Base-by-base conservation (phyloP, 2,797 vertebrate species). In the Phataginus tricuspis region DNA sequence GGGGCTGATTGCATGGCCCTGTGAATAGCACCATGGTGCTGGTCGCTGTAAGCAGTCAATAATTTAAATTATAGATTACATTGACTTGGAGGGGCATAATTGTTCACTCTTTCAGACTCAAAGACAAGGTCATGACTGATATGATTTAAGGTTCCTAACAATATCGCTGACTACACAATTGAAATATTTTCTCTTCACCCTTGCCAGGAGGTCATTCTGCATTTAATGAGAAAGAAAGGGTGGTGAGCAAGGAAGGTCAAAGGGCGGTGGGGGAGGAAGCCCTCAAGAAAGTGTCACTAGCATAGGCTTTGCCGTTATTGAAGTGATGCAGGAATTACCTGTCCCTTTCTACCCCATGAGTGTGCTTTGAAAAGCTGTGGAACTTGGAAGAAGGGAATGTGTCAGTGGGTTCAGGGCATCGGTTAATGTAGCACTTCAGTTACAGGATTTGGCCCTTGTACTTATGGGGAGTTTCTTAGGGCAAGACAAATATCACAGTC, bases 61-160 rank as follows among this genome's bases (percentile, higher is more conserved):
- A 51, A 92, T 75, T 95, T 74, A 72, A 90, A 95, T 84, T 77
- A 80, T 9, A 78, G 72, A 53, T 39, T 31, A 61, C 39, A 49
- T 57, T 53, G 82, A 61, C 78, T 75, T 74, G 61, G 49, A 71
- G 69, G 83, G 79, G 55, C 83, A 39, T 77, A 5, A 16, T 86
- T 95, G 68, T 86, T 72, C 86, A 49, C 91, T 64, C 72, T 86
- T 64, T 86, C 82, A 68, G 77, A 55, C 59, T 75, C 45, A 61
- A 53, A 63, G 57, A 31, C 78, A 86, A 75, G 69, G 66, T 86
- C n/a, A 39, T 89, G 95, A 96, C 64, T 31, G 79, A 86, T 74
- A 23, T 53, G 86, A 95, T 85, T 82, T 66, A 64, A 77, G 61
- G 79, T 55, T 95, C 89, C 66, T 64, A 49, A 78, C 86, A 90